Evolutionary conservation across 2,113 vertebrate species (phyloP).

Genomic region (Trogon melanurus): DNA sequence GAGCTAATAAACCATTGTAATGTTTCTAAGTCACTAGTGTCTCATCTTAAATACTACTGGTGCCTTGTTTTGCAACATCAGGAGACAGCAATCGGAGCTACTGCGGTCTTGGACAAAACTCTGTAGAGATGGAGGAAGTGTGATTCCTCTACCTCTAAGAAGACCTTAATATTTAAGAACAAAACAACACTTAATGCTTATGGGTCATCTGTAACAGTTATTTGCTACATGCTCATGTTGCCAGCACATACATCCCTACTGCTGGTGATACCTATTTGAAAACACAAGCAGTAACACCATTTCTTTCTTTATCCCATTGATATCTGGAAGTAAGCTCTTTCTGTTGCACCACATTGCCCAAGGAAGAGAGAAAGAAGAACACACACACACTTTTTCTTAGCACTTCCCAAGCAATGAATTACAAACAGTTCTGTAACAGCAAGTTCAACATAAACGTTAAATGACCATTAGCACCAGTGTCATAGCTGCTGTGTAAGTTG

Average conservation of each 20-base stretch:
- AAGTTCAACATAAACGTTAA: background rate
- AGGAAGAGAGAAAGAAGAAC: background rate
- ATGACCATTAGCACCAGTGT: background rate
- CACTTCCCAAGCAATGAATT: background rate
- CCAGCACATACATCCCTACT: fast-evolving
- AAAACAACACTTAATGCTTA: background rate
- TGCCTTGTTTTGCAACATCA: background rate
- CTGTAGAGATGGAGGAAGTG: background rate
- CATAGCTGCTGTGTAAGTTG: background rate
- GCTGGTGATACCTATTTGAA: background rate
- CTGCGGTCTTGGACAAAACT: background rate
- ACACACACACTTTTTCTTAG: fast-evolving
- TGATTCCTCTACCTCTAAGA: background rate
- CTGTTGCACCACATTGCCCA: background rate
- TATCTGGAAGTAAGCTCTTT: background rate
- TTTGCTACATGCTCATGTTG: background rate
- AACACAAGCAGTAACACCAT: background rate
- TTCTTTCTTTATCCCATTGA: background rate
- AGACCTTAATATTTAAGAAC: background rate
- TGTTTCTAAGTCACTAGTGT: background rate
- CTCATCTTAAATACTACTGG: background rate
- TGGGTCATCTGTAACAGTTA: background rate
- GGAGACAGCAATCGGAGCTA: background rate
- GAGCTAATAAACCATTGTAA: background rate
- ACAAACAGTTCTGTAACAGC: background rate